Percentiles rank a stretch among this genome's conserved stretches.
Evolutionary conservation across 2,797 vertebrate species (phyloP).

Genomic region (Chelmon rostratus): DNA sequence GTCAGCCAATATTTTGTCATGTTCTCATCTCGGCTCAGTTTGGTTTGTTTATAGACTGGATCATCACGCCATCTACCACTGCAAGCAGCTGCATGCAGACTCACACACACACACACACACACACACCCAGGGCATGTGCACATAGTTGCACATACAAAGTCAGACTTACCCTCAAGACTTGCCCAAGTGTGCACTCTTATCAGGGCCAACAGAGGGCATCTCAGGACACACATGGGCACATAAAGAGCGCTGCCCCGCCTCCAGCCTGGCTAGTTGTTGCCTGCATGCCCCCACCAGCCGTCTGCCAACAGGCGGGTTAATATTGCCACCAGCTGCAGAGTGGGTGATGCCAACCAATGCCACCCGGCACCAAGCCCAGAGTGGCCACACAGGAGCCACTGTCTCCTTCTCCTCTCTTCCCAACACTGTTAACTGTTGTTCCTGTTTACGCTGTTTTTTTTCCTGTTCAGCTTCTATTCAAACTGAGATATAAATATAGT

Average conservation of each 20-base stretch:
- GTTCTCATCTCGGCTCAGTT: constrained; percentile 42
- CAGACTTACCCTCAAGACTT: constrained; percentile 45
- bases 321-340: constrained; percentile 81
- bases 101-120: constrained; percentile 13
- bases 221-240: constrained; percentile 63
- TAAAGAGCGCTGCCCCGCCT: constrained; percentile 28
- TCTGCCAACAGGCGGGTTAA: constrained; percentile 74
- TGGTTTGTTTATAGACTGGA: constrained; percentile 54
- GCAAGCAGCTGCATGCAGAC: constrained; percentile 48
- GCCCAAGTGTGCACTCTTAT: constrained; percentile 38
- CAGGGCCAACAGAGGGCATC: constrained; percentile 73
- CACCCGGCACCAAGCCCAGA: constrained; percentile 69
- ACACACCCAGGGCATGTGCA: constrained; percentile 20
- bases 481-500: too few relatives aligned
- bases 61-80: constrained; percentile 46
- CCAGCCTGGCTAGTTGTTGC: constrained; percentile 57
- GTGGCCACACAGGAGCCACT: constrained; percentile 70
- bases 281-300: constrained; percentile 44
- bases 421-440: neutral
- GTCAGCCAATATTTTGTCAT: constrained; percentile 47
- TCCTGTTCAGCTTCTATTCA: constrained; percentile 4
- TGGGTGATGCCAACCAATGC: constrained; percentile 60
- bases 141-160: constrained; percentile 44
- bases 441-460: neutral
- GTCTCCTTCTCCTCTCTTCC: constrained; percentile 36